Percentiles rank a stretch among this genome's conserved stretches.
These are phyloP conservation scores for Strix aluco DNA, from an alignment of 2,113 vertebrate genomes.

Conservation along the genomic window DNA sequence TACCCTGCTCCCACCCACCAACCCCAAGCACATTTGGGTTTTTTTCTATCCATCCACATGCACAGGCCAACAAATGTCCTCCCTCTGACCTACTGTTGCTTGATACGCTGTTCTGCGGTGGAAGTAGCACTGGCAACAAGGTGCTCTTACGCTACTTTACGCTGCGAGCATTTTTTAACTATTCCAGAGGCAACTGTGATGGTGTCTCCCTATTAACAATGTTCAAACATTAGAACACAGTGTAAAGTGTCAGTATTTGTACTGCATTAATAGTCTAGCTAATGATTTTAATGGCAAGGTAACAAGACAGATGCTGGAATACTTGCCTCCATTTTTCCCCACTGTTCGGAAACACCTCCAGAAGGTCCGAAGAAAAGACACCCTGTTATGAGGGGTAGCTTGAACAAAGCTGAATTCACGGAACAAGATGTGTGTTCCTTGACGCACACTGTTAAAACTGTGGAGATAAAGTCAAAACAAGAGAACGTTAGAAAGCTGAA, in stretches of 20 bases:
- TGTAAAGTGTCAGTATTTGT: neutral
- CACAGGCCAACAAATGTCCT: neutral
- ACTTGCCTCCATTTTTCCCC: constrained; percentile 91
- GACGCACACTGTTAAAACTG: constrained; percentile 94
- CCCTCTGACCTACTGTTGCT: neutral
- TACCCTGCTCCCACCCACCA: neutral
- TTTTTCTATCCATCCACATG: neutral
- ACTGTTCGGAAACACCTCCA: constrained; percentile 96
- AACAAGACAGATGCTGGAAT: neutral
- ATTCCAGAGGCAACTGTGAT: neutral
- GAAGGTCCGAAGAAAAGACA: constrained; percentile 90
- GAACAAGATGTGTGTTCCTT: constrained; percentile 94
- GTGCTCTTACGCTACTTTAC: neutral
- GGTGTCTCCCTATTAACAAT: neutral
- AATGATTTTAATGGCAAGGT: neutral
- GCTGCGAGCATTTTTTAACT: neutral
- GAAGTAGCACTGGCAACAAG: neutral
- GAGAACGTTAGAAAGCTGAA: constrained; percentile 31
- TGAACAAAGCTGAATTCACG: constrained; percentile 92
- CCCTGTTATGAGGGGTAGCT: constrained; percentile 91
- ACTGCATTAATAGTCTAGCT: neutral
- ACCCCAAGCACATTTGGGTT: neutral
- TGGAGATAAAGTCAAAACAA: constrained; percentile 59
- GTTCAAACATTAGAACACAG: neutral
- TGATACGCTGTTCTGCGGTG: neutral